Evolutionary conservation across 2,113 vertebrate genomes (phyloP).

Genomic region (Corythoichthys haematopterus): DNA sequence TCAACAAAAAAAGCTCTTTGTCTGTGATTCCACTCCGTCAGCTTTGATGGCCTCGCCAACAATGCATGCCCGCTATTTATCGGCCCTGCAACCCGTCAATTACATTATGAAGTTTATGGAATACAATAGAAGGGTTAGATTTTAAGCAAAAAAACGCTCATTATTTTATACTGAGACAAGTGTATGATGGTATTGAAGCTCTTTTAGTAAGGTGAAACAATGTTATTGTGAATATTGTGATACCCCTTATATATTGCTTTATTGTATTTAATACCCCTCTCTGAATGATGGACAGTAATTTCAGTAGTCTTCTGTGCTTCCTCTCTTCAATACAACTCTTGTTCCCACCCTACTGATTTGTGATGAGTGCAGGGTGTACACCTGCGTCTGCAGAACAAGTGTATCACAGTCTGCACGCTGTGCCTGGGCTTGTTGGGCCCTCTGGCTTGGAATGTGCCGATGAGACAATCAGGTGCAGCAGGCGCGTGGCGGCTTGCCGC

Average conservation of each 20-base stretch:
- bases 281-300: slow-evolving; percentile 31
- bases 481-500: slow-evolving; percentile 90
- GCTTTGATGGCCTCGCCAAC: too few species aligned
- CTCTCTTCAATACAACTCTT: slow-evolving; percentile 61
- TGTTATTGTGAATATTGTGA: too few species aligned
- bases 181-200: too few species aligned
- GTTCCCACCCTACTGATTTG: slow-evolving; percentile 46
- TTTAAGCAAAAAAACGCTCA: too few species aligned
- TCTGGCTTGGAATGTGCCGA: slow-evolving; percentile 85
- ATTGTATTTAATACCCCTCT: slow-evolving; percentile 25
- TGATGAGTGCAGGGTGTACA: slow-evolving; percentile 76
- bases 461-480: slow-evolving; percentile 95
- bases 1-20: too few species aligned
- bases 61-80: too few species aligned
- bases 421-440: slow-evolving; percentile 78
- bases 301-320: slow-evolving; percentile 7
- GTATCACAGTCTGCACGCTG: slow-evolving; percentile 84
- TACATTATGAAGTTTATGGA: too few species aligned
- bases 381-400: slow-evolving; percentile 95
- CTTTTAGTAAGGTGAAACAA: too few species aligned
- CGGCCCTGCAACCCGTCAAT: too few species aligned
- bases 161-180: too few species aligned
- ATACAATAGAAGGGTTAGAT: too few species aligned
- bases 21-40: too few species aligned
- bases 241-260: background rate